phyloP scores from a whole-genome alignment of 1,140 invertebrate species.

The Wasmannia auropunctata region DNA sequence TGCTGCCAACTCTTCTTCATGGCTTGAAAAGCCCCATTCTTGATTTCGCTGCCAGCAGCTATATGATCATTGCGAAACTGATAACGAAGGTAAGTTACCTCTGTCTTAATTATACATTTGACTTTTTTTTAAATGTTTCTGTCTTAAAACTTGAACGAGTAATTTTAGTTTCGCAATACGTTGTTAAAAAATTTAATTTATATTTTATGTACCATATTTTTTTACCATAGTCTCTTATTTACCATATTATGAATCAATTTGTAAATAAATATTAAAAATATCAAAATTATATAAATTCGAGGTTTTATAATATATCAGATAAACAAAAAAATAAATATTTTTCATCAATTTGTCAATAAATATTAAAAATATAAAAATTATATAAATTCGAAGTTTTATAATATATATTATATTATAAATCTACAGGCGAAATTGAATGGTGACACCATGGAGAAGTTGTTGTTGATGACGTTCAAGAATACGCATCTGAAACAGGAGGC shows the following conservation, averaged over 20 bases:
- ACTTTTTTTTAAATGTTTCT: background rate
- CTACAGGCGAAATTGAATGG: constrained; percentile 84
- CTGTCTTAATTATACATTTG: background rate
- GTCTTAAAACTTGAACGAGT: background rate
- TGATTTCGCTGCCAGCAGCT: constrained; percentile 91
- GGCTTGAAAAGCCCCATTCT: constrained; percentile 88
- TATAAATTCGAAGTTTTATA: background rate
- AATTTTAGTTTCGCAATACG: background rate
- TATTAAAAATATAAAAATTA: constrained; percentile 13
- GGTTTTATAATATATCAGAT: no score
- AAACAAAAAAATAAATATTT: no score
- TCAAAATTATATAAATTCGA: no score
- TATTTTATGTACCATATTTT: no score
- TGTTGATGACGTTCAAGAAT: constrained; percentile 87
- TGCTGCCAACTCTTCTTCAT: constrained; percentile 89
- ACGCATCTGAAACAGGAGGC: constrained; percentile 86
- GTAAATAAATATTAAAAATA: no score
- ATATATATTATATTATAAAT: constrained; percentile 56
- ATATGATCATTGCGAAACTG: constrained; percentile 91
- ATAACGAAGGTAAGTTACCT: constrained; percentile 85
- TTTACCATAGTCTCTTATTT: no score
- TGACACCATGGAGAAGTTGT: constrained; percentile 87
- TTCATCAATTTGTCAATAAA: no score
- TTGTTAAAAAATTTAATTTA: no score
- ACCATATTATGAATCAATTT: no score